Conservation (phyloP, 2,113 vertebrate species). For the Pipa parva region DNA sequence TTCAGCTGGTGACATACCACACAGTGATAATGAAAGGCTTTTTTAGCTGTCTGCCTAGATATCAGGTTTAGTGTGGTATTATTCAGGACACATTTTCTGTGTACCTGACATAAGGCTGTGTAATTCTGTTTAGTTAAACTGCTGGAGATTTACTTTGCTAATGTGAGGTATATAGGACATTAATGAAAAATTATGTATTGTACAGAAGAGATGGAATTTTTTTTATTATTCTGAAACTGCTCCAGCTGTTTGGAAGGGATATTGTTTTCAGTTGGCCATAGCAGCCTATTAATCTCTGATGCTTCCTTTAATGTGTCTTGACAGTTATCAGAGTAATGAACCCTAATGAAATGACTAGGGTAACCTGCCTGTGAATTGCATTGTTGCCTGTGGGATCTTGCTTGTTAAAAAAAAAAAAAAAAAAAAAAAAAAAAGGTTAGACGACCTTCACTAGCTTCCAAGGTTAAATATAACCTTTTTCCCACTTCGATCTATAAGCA, state of each 20-base stretch:
- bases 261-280: constrained; percentile 77
- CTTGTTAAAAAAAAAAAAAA: constrained; percentile 65
- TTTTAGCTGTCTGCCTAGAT: neutral
- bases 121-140: neutral
- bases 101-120: neutral
- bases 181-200: neutral
- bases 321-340: constrained; percentile 79
- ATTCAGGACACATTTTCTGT: neutral
- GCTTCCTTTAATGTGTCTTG: constrained; percentile 66
- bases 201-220: neutral
- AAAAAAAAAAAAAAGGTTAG: too few species aligned
- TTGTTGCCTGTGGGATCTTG: constrained; percentile 57
- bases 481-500: constrained; percentile 7
- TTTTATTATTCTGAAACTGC: constrained; percentile 66
- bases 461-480: constrained; percentile 58
- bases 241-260: constrained; percentile 63
- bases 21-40: neutral
- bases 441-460: constrained; percentile 66
- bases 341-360: constrained; percentile 75
- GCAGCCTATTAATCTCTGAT: constrained; percentile 69
- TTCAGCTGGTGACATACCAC: neutral
- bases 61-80: neutral
- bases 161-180: neutral
- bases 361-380: constrained; percentile 60
- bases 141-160: neutral